Evolutionary conservation across 2,113 vertebrate species (phyloP).

Genomic region (Chaetodon trifascialis): DNA sequence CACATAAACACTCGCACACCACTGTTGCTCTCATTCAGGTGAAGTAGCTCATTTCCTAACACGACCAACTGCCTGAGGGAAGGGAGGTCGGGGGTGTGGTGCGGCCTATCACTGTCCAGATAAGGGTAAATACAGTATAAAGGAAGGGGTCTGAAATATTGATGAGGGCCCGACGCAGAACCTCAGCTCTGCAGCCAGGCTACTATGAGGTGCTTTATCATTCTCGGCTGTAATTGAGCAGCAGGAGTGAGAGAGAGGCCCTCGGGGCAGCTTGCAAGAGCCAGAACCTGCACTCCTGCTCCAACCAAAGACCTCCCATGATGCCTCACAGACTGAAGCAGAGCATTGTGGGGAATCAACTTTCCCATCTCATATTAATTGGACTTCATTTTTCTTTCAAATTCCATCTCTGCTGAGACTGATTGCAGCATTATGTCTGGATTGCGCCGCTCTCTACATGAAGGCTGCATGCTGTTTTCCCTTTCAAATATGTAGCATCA

Average conservation of each 20-base stretch:
- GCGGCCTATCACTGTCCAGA: slow-evolving; percentile 54
- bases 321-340: slow-evolving; percentile 48
- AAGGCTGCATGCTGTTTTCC: neutral
- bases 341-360: slow-evolving; percentile 48
- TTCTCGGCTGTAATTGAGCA: slow-evolving; percentile 70
- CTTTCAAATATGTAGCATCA: slow-evolving; percentile 5
- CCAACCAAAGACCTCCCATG: slow-evolving; percentile 67
- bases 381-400: slow-evolving; percentile 65
- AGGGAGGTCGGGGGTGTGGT: slow-evolving; percentile 42
- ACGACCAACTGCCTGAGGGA: slow-evolving; percentile 45
- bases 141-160: slow-evolving; percentile 74
- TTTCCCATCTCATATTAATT: slow-evolving; percentile 60
- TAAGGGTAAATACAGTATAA: slow-evolving; percentile 70
- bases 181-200: slow-evolving; percentile 54
- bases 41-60: slow-evolving; percentile 37
- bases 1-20: slow-evolving; percentile 8
- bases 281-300: slow-evolving; percentile 50
- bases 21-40: slow-evolving; percentile 41
- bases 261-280: slow-evolving; percentile 59
- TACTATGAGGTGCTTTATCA: slow-evolving; percentile 67
- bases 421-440: slow-evolving; percentile 21
- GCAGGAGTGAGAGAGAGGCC: slow-evolving; percentile 45
- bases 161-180: slow-evolving; percentile 65
- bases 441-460: neutral
- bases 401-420: slow-evolving; percentile 46